Evolutionary conservation across 2,113 vertebrate species (phyloP).

Genomic region (Eurystomus gularis): DNA sequence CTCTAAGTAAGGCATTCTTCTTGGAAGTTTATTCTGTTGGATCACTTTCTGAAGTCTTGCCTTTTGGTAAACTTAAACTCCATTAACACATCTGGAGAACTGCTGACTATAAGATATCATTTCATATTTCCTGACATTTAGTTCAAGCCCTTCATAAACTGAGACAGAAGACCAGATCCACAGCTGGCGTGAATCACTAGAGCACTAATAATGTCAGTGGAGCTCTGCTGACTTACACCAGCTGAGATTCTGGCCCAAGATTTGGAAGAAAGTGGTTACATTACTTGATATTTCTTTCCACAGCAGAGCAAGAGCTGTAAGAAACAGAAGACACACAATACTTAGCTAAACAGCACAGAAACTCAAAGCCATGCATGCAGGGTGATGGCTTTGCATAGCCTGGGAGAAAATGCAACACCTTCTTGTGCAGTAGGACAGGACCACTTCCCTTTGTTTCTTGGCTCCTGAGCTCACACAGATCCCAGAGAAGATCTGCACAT

Average conservation of each 20-base stretch:
- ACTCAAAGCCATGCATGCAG: not conserved
- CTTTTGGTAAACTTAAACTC: constrained; percentile 60
- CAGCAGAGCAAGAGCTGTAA: not conserved
- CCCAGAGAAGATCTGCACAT: not conserved
- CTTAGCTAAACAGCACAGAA: not conserved
- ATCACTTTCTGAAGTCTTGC: constrained; percentile 51
- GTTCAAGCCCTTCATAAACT: constrained; percentile 40
- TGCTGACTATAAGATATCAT: constrained; percentile 57
- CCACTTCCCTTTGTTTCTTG: not conserved
- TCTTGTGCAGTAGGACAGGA: not conserved
- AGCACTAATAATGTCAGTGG: constrained; percentile 50
- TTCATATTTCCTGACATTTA: constrained; percentile 63
- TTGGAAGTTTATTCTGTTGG: constrained; percentile 38
- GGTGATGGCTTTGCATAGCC: not conserved
- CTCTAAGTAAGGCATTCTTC: constrained; percentile 25
- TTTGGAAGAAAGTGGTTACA: constrained; percentile 39
- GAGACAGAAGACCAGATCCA: constrained; percentile 23
- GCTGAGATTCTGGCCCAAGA: constrained; percentile 36
- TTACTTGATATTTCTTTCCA: constrained; percentile 35
- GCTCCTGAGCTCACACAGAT: not conserved
- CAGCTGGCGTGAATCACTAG: constrained; percentile 59
- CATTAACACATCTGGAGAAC: constrained; percentile 64
- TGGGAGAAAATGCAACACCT: not conserved
- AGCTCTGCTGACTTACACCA: constrained; percentile 47
- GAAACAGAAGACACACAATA: not conserved